Conservation (phyloP, 2,888 invertebrate species). For the Tuta absoluta region DNA sequence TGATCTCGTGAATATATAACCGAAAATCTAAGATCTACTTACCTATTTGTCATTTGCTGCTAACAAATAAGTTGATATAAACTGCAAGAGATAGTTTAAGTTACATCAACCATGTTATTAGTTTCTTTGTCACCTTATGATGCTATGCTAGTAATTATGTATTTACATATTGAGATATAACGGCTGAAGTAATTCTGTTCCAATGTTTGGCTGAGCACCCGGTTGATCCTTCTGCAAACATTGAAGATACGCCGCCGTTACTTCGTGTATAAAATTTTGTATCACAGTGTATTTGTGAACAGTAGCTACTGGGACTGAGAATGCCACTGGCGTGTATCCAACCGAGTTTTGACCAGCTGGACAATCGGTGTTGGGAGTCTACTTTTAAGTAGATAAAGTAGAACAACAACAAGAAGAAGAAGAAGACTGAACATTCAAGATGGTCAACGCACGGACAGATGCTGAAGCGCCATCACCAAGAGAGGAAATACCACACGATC, state of each 20-base stretch:
- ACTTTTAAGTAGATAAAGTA: background rate
- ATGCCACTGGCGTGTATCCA: slow-evolving; percentile 30
- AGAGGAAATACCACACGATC: slow-evolving; percentile 70
- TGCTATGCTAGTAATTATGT: slow-evolving; percentile 32
- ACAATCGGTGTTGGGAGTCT: slow-evolving; percentile 31
- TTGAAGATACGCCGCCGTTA: slow-evolving; percentile 41
- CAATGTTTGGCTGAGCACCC: slow-evolving; percentile 45
- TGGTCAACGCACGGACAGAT: slow-evolving; percentile 51
- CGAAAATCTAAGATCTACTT: no score
- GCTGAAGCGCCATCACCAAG: slow-evolving; percentile 46
- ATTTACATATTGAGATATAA: slow-evolving; percentile 46
- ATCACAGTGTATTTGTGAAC: slow-evolving; percentile 33
- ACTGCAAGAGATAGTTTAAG: background rate
- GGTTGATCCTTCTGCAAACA: slow-evolving; percentile 53
- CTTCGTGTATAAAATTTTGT: slow-evolving; percentile 29
- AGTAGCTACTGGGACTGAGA: slow-evolving; percentile 28
- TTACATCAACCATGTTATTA: background rate
- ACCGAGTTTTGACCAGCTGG: slow-evolving; percentile 25
- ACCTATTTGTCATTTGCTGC: no score
- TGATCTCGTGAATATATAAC: no score
- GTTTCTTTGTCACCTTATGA: background rate
- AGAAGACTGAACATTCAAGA: background rate
- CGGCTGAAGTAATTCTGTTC: slow-evolving; percentile 49
- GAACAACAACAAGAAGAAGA: background rate
- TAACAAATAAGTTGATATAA: background rate